Base-by-base conservation (phyloP, 2,113 vertebrate genomes). In the Odobenus rosmarus region DNA sequence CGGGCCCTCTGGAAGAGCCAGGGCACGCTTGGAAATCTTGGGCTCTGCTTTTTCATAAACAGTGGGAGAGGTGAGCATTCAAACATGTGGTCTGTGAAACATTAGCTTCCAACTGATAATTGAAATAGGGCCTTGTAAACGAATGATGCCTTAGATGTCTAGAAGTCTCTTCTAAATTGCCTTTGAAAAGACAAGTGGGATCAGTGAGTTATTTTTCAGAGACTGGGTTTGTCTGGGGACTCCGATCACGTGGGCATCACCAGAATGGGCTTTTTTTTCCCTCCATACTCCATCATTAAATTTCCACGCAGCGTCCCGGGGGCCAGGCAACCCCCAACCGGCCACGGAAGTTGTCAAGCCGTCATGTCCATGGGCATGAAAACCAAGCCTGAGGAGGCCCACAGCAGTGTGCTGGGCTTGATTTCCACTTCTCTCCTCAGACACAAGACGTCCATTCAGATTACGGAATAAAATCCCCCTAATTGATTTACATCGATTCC, bases 101-200 rank as follows among this genome's bases (percentile, higher is more conserved):
- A 87, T 76, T 97, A 98, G 98, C 98, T 98, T 97, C 98, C 98
- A 93, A 77, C 87, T 96, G 95, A 98, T 98, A 77, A 94, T 98
- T 96, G 97, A 98, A 98, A 97, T 95, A 96, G 88, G 94, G 64
- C 88, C 97, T 46, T 87, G 93, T 98, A 98, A 98, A 98, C 98
- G 98, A 98, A 97, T 62, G 93, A 95, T 97, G 91, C n/a, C 83
- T 98, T 79, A 87, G 97, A 93, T 90, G 97, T 96, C 93, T 64
- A 57, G n/a, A 97, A 98, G 97, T 93, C 94, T 98, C 95, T 97
- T 62, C 79, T 83, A 36, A 6, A 0, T 74, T 71, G 69, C 92
- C 96, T 98, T 98, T 98, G 97, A 98, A 98, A 94, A 97, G 74
- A 97, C 96, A 98, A 89, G 87, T 69, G 95, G 96, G 81, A 97